Conservation (phyloP, 1,140 invertebrate species). For the Archegozetes longisetosus region DNA sequence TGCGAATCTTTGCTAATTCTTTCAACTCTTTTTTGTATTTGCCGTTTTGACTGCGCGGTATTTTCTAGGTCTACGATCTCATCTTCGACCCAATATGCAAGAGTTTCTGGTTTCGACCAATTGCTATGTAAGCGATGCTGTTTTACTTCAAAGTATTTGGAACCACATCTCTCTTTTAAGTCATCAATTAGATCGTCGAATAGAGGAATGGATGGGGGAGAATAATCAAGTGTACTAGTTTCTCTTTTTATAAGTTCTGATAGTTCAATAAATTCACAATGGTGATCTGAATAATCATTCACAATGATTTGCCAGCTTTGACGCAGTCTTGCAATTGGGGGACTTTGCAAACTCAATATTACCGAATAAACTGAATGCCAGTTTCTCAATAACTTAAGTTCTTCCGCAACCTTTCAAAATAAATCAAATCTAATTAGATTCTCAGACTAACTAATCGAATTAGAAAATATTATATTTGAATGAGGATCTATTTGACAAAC, state of each 20-base stretch:
- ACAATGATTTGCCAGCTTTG: slow-evolving; percentile 7
- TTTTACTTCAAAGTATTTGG: not conserved
- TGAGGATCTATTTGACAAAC: no score
- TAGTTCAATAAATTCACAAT: slow-evolving; percentile 8
- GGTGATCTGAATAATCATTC: not conserved
- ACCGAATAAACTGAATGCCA: slow-evolving; percentile 7
- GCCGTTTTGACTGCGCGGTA: not conserved
- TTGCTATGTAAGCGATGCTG: not conserved
- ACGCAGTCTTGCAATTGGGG: slow-evolving; percentile 5
- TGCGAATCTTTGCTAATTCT: not conserved
- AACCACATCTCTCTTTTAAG: slow-evolving; percentile 10
- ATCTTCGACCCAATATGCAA: slow-evolving; percentile 2
- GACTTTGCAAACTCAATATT: slow-evolving; percentile 9
- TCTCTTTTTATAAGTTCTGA: slow-evolving; percentile 4
- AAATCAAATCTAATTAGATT: no score
- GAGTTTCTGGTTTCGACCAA: not conserved
- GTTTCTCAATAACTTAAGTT: not conserved
- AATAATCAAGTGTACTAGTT: not conserved
- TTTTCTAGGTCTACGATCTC: not conserved
- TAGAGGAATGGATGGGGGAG: not conserved
- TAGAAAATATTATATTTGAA: no score
- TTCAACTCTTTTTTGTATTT: not conserved
- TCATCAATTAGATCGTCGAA: slow-evolving; percentile 9
- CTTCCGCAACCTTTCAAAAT: not conserved
- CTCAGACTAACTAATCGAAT: no score